These are phyloP conservation scores for Mimachlamys varia DNA, from an alignment of 2,888 invertebrate genomes.

Conservation along the genomic window DNA sequence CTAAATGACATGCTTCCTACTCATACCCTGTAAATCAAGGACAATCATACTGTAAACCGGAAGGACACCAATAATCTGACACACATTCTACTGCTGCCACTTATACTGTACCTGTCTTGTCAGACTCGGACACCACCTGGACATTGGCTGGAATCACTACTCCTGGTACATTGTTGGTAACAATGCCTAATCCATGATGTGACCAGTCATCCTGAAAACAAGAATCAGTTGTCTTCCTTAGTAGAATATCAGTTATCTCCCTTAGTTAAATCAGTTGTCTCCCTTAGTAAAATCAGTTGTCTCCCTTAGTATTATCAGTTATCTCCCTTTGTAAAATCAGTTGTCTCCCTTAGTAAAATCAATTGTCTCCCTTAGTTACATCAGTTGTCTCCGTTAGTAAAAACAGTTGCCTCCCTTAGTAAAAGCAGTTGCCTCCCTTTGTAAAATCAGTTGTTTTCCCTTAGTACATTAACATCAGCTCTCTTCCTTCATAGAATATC, in stretches of 20 bases:
- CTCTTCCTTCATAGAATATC: not conserved
- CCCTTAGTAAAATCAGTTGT: not conserved
- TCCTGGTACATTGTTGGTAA: conserved; percentile 4
- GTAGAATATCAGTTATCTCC: too few relatives aligned
- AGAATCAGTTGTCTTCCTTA: not conserved
- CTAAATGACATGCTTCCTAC: too few relatives aligned
- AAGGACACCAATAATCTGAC: too few relatives aligned
- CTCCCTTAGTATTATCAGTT: not conserved
- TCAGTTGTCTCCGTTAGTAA: not conserved
- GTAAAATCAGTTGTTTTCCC: not conserved
- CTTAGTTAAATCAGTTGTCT: not conserved
- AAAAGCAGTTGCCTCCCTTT: too few relatives aligned
- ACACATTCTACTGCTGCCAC: too few relatives aligned
- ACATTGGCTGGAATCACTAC: conserved; percentile 6
- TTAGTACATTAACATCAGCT: not conserved
- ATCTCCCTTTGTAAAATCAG: too few relatives aligned
- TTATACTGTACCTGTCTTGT: not conserved
- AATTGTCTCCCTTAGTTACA: too few relatives aligned
- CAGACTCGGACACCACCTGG: not conserved
- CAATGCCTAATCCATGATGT: not conserved
- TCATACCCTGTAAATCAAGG: too few relatives aligned
- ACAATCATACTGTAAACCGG: too few relatives aligned
- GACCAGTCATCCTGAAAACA: not conserved
- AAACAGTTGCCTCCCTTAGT: not conserved
- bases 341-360: not conserved